Percentiles rank a stretch among this genome's conserved stretches.
phyloP scores from a whole-genome alignment of 1,140 invertebrate species.

The Drosophila burlai region DNA sequence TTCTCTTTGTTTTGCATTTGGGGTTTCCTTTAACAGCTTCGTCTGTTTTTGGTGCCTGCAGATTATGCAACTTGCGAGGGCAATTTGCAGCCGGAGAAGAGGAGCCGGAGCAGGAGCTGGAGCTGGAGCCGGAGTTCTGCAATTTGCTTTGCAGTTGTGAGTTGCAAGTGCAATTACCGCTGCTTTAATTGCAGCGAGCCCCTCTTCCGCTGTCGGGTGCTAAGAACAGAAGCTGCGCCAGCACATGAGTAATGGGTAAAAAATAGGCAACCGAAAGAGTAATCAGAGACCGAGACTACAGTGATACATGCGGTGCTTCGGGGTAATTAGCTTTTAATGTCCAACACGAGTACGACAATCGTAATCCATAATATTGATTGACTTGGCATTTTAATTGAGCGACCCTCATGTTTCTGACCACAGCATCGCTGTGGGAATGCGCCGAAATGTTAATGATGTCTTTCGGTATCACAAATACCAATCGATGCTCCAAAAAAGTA shows the following conservation, averaged over 20 bases:
- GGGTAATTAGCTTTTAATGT: conserved; percentile 70
- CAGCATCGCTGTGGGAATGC: conserved; percentile 63
- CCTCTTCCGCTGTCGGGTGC: conserved; percentile 59
- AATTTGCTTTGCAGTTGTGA: conserved; percentile 46
- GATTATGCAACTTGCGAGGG: conserved; percentile 62
- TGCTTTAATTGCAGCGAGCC: conserved; percentile 70
- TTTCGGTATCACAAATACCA: conserved; percentile 64
- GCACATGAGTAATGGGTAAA: conserved; percentile 5
- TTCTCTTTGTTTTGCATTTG: conserved; percentile 50
- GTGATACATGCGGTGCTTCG: conserved; percentile 25
- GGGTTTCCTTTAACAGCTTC: conserved; percentile 40
- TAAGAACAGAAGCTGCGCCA: conserved; percentile 54
- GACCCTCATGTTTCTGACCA: conserved; percentile 65
- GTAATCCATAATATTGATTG: conserved; percentile 74
- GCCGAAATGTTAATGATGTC: conserved; percentile 70
- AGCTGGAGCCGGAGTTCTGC: conserved; percentile 52
- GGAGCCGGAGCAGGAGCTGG: neutral
- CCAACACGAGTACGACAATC: conserved; percentile 36
- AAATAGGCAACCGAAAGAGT: conserved; percentile 2
- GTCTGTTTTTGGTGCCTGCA: conserved; percentile 38
- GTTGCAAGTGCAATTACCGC: conserved; percentile 52
- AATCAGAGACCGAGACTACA: conserved; percentile 10
- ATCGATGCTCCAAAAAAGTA: conserved; percentile 62
- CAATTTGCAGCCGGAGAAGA: conserved; percentile 40
- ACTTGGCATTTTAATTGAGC: conserved; percentile 77